Evolutionary conservation across 2,113 vertebrate genomes (phyloP).

Genomic region (Pseudorasbora parva): DNA sequence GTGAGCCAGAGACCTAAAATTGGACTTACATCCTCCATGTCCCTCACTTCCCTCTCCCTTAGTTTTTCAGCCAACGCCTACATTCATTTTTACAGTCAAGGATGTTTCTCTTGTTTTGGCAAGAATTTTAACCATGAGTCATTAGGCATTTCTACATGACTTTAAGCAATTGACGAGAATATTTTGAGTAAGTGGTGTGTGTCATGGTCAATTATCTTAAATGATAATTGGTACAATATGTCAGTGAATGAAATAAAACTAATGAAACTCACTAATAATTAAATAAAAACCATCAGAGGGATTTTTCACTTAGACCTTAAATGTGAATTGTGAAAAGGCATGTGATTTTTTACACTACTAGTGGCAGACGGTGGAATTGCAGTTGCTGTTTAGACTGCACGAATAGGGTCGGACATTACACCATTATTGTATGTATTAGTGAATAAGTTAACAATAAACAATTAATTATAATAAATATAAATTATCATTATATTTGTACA

Average conservation of each 20-base stretch:
- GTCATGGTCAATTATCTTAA: background rate
- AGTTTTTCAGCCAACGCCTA: constrained; percentile 27
- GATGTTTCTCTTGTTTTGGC: constrained; percentile 27
- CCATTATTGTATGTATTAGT: background rate
- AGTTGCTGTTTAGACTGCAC: background rate
- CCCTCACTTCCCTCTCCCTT: constrained; percentile 22
- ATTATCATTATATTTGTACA: too few species aligned
- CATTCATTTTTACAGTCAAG: background rate
- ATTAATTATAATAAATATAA: too few species aligned
- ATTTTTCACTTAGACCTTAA: background rate
- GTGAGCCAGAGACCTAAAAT: constrained; percentile 37
- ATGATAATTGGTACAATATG: background rate
- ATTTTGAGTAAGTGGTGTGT: background rate
- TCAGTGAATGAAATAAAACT: background rate
- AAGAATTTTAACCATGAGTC: constrained; percentile 10
- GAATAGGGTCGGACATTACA: background rate
- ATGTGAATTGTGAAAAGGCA: background rate
- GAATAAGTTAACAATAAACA: too few species aligned
- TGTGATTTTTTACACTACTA: background rate
- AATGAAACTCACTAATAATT: background rate
- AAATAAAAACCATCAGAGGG: background rate
- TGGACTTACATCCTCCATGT: constrained; percentile 36
- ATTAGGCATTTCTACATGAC: constrained; percentile 21
- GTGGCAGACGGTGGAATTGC: background rate
- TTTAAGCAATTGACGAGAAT: background rate